Evolutionary conservation across 2,888 invertebrate species (phyloP).

Genomic region (Sthenelais limicola): DNA sequence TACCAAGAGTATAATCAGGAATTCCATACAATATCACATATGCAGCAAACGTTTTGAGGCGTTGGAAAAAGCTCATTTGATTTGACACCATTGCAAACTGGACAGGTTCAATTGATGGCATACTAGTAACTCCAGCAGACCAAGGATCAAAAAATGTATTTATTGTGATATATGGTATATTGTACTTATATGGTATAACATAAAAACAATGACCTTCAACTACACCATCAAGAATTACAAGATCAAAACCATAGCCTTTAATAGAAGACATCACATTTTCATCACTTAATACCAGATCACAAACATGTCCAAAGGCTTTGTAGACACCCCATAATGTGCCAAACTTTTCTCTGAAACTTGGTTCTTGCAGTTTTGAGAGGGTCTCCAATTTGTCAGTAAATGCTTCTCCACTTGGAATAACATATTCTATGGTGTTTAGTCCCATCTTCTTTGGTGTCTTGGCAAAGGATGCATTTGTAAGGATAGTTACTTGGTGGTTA

Average conservation of each 20-base stretch:
- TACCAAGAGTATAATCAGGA: not conserved
- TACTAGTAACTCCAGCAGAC: not conserved
- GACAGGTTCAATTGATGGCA: slow-evolving; percentile 1
- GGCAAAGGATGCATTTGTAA: not conserved
- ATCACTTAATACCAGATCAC: slow-evolving; percentile 1
- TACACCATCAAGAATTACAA: slow-evolving; percentile 3
- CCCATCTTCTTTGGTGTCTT: not conserved
- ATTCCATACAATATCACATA: not conserved
- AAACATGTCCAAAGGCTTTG: not conserved
- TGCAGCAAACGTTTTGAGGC: not conserved
- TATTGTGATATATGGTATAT: slow-evolving; percentile 10
- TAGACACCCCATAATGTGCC: too few relatives aligned
- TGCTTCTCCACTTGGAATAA: not conserved
- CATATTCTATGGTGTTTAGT: not conserved
- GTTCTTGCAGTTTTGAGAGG: too few relatives aligned
- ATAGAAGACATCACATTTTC: not conserved
- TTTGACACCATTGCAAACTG: not conserved
- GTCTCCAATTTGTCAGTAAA: not conserved
- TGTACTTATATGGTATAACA: slow-evolving; percentile 17
- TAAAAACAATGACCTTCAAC: not conserved
- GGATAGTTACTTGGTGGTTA: not conserved
- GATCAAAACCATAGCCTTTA: not conserved
- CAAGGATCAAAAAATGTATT: not conserved
- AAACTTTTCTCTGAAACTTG: not conserved
- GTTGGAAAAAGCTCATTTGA: slow-evolving; percentile 7